Base-by-base conservation (phyloP, 2,113 vertebrate species). In the Aldabrachelys gigantea region DNA sequence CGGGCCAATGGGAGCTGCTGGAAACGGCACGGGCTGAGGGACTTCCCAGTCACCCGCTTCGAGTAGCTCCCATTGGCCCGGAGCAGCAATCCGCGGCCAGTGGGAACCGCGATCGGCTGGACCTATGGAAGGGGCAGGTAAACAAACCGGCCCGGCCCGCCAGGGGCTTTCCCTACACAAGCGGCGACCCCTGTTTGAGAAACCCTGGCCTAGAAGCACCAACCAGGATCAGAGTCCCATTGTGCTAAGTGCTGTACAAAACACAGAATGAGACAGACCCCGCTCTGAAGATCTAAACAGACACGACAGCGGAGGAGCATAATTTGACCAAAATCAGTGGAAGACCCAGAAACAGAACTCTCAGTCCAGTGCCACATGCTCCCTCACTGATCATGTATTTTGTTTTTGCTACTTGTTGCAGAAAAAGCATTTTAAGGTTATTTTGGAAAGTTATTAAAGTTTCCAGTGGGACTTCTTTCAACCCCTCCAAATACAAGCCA, bases 221-320 rank as follows among this genome's bases (percentile, higher is more conserved):
- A 96, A 54, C 50, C 56, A 93, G 95, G 95, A 97, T 96, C 96
- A 97, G 96, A 97, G 96, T 87, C 93, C 96, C 95, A 95, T 96
- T 97, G 96, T 96, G 89, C 90, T 62, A 75, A 95, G 96, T 85
- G 62, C 94, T 89, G 95, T 91, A 93, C 90, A 95, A 96, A 96
- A 90, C 95, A 38, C 79, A 92, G 84, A 91, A 84, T 89, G 95
- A 95, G 92, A 96, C 79, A 85, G 92, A 96, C 95, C 94, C 93
- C 96, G 95, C 96, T 94, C 96, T 95, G 96, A 95, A 96, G 85
- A 95, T 47, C 35, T 88, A 93, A 93, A 47, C 22, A 89, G 89
- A 38, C 95, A 97, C 87, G 38, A 44, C 92, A 0, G 3, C 65
- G 93, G 82, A 96, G 95, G 95, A 94, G 87, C 95, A 93, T 89